These are phyloP conservation scores for Pharmacophagus antenor DNA, from an alignment of 2,888 invertebrate genomes.

Conservation along the genomic window DNA sequence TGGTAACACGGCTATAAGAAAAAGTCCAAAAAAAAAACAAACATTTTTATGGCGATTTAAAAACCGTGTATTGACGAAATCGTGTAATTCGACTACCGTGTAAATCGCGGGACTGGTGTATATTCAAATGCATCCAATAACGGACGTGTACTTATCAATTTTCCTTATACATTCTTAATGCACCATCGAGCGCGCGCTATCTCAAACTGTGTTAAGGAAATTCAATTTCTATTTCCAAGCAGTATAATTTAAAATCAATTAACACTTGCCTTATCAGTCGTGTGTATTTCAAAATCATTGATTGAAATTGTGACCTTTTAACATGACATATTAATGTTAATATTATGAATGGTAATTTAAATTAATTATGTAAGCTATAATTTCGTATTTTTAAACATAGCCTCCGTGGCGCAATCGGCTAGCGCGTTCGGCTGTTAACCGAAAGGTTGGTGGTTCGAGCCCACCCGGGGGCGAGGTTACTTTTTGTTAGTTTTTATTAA, in stretches of 20 bases:
- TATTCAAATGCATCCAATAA: too few species aligned
- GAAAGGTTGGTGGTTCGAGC: conserved; percentile 99
- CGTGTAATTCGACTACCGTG: too few species aligned
- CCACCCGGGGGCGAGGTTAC: conserved; percentile 94
- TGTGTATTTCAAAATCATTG: not conserved
- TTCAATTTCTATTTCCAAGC: not conserved
- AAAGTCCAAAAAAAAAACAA: too few species aligned
- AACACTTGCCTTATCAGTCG: not conserved
- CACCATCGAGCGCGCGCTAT: too few species aligned
- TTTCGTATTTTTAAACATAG: not conserved
- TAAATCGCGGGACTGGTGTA: too few species aligned
- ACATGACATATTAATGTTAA: too few species aligned
- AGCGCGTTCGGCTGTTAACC: conserved; percentile 99
- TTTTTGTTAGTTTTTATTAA: not conserved
- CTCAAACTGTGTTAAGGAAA: not conserved
- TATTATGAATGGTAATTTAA: too few species aligned
- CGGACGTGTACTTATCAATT: too few species aligned
- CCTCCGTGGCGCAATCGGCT: conserved; percentile 46
- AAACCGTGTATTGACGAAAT: too few species aligned
- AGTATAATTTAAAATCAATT: not conserved
- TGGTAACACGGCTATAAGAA: too few species aligned
- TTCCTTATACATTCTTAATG: not conserved
- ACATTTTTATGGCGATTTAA: too few species aligned
- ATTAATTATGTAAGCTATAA: not conserved
- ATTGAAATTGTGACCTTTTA: not conserved